Base-by-base conservation (phyloP, 2,888 invertebrate species). In the Cecidostiba fungosa region DNA sequence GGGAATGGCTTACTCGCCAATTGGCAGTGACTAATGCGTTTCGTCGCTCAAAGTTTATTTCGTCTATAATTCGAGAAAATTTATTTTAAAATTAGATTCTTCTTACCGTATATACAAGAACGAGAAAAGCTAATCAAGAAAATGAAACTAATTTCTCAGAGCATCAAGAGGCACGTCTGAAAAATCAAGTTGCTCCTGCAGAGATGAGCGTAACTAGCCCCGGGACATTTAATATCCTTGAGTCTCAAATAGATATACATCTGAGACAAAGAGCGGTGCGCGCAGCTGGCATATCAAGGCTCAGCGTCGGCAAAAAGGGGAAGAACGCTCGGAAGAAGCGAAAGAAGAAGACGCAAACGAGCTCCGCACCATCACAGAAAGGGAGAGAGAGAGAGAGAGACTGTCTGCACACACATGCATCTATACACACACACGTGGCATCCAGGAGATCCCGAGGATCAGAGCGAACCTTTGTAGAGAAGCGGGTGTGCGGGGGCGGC, bases 391-490 rank as follows among this genome's bases (percentile, higher is more conserved):
- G 77, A 72, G 77, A 81, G 77, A 70, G 69, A 79, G 82, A 10
- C 10, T 10, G 39, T 12, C 16, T 19, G 50, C 50, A 50, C 4
- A 59, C n/a, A 54, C 19, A 16, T 10, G 16, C 0, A 50, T 70
- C 2, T 23, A 23, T 12, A n/a, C 23, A 47, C 62, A 47, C 79
- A 8, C 19, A 12, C 29, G 36, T 47, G 47, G 19, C 43, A 66
- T 72, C 39, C 39, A 23, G 72, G 50, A 85, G 77, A 83, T 85
- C 84, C 82, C 83, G 86, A 87, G 88, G 89, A 89, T 89, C 89
- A 89, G 88, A 87, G 62, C 86, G 70, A 87, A 88, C 88, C 89
- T 89, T 89, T 89, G 89, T 88, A 77, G 88, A 77, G 88, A 62
- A 77, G 26, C 87, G 79, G 47, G 85, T 76, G 81, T 84, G 72